Percentiles rank a stretch among this genome's conserved stretches.
Conservation (phyloP, 2,113 vertebrate genomes). For the Epinephelus moara region DNA sequence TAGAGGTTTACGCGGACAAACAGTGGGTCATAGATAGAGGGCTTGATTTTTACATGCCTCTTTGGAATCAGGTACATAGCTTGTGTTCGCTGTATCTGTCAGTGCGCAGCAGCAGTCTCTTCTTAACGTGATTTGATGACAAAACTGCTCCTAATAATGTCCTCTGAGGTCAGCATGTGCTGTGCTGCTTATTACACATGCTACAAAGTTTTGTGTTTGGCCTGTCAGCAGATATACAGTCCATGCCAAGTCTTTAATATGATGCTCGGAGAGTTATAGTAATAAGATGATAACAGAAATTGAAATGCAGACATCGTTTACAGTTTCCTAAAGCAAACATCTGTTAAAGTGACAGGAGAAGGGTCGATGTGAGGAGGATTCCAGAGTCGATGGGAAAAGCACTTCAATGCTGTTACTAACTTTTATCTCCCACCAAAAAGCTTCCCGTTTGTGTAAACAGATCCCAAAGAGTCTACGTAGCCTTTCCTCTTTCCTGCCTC, state of each 20-base stretch:
- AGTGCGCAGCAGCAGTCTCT: conserved; percentile 23
- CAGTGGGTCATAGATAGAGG: conserved; percentile 72
- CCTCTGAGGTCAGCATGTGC: conserved; percentile 48
- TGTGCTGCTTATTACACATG: conserved; percentile 36
- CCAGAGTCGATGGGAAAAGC: conserved; percentile 92
- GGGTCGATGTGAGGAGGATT: conserved; percentile 90
- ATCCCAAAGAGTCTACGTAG: conserved; percentile 72
- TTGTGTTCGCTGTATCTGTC: conserved; percentile 33
- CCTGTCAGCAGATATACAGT: conserved; percentile 70
- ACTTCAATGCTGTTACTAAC: conserved; percentile 89
- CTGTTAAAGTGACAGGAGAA: conserved; percentile 96
- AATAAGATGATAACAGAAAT: conserved; percentile 94
- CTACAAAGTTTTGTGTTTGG: conserved; percentile 49
- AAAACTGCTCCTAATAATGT: conserved; percentile 23
- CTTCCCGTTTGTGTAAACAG: conserved; percentile 95
- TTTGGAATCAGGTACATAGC: conserved; percentile 58
- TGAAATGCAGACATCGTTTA: conserved; percentile 96
- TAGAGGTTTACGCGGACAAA: conserved; percentile 77
- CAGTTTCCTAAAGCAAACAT: conserved; percentile 97
- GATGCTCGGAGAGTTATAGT: conserved; percentile 93
- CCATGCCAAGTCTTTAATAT: conserved; percentile 91
- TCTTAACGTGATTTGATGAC: conserved; percentile 35
- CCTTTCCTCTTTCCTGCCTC: conserved; percentile 70
- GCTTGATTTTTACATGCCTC: conserved; percentile 61
- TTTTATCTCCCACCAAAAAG: conserved; percentile 90